Conservation (phyloP, 2,888 invertebrate genomes). For the Drosophila kuntzei region DNA sequence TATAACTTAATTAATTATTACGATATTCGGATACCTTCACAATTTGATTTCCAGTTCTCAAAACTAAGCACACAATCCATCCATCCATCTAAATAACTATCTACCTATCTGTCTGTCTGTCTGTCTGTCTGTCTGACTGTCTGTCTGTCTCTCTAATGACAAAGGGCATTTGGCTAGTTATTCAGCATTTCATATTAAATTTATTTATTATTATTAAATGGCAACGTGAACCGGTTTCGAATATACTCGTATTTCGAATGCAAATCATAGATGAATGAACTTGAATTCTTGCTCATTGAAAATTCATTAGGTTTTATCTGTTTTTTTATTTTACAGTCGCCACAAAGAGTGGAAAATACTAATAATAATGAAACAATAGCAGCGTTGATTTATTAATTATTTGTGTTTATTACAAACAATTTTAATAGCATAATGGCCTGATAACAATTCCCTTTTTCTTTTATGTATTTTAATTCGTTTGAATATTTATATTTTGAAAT, state of each 20-base stretch:
- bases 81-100: slow-evolving; percentile 11
- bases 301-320: slow-evolving; percentile 78
- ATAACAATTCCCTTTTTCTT: slow-evolving; percentile 26
- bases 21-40: slow-evolving; percentile 52
- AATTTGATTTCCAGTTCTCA: slow-evolving; percentile 49
- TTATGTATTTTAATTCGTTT: slow-evolving; percentile 13
- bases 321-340: slow-evolving; percentile 44
- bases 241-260: slow-evolving; percentile 17
- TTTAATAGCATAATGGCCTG: slow-evolving; percentile 26
- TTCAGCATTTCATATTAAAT: slow-evolving; percentile 36
- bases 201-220: slow-evolving; percentile 34
- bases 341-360: slow-evolving; percentile 36
- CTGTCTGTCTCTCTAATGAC: slow-evolving; percentile 8
- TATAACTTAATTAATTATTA: slow-evolving; percentile 79
- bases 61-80: slow-evolving; percentile 7
- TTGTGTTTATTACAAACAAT: slow-evolving; percentile 48
- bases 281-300: slow-evolving; percentile 73
- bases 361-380: slow-evolving; percentile 55
- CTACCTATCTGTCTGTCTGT: neutral
- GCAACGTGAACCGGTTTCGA: slow-evolving; percentile 50
- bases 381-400: slow-evolving; percentile 72
- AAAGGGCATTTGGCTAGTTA: slow-evolving; percentile 35
- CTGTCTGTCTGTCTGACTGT: neutral
- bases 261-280: slow-evolving; percentile 68
- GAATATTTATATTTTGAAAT: neutral